phyloP scores from a whole-genome alignment of 2,797 vertebrate species.

The Coreius guichenoti region DNA sequence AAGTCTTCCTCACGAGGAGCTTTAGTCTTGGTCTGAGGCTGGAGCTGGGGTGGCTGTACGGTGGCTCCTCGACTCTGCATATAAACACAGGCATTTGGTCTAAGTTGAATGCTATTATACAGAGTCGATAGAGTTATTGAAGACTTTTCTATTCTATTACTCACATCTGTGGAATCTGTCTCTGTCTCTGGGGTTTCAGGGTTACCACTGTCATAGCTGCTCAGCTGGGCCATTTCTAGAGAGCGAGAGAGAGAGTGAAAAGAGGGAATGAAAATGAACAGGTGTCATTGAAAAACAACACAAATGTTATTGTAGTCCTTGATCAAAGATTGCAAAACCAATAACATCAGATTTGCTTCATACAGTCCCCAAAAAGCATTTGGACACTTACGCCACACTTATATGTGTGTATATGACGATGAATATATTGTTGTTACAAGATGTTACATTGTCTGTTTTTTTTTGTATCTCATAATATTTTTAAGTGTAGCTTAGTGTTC shows the following conservation, averaged over 20 bases:
- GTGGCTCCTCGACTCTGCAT: slow-evolving; percentile 81
- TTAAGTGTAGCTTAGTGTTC: not conserved
- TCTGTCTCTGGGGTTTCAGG: slow-evolving; percentile 94
- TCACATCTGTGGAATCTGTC: slow-evolving; percentile 87
- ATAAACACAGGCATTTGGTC: slow-evolving; percentile 20
- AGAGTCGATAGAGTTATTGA: not conserved
- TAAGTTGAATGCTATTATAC: not conserved
- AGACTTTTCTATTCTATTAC: slow-evolving; percentile 48
- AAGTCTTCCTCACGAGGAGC: slow-evolving; percentile 93
- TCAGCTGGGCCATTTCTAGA: slow-evolving; percentile 96
- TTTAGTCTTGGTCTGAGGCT: slow-evolving; percentile 76
- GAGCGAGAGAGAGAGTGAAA: not conserved
- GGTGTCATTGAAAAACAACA: not conserved
- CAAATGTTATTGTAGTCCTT: not conserved
- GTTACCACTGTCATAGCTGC: slow-evolving; percentile 91
- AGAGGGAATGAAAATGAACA: not conserved
- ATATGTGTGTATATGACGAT: too few relatives aligned
- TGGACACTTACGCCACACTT: not conserved
- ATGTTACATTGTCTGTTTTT: not conserved
- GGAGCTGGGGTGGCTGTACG: slow-evolving; percentile 74
- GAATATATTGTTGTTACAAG: not conserved
- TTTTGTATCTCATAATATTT: not conserved
- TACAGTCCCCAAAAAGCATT: not conserved
- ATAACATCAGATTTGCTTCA: not conserved
- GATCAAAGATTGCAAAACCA: not conserved